phyloP scores from a whole-genome alignment of 2,113 vertebrate species.

The Hypocryptadius cinnamomeus region DNA sequence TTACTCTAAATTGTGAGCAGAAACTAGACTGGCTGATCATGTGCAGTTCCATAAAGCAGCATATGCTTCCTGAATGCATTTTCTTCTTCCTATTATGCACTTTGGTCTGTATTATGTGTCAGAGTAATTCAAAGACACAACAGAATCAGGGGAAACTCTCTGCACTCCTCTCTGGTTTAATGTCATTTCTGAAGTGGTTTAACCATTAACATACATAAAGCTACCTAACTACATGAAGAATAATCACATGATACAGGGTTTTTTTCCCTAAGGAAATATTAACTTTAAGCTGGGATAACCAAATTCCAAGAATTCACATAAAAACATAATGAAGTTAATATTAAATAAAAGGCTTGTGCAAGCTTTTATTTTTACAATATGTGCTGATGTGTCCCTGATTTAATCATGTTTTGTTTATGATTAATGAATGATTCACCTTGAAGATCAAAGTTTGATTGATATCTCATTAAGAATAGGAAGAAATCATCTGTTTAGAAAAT shows the following conservation, averaged over 20 bases:
- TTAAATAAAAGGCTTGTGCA: slow-evolving; percentile 72
- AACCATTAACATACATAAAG: slow-evolving; percentile 36
- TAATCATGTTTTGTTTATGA: slow-evolving; percentile 71
- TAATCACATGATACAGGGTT: slow-evolving; percentile 42
- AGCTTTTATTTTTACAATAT: slow-evolving; percentile 67
- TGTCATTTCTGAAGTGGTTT: slow-evolving; percentile 1
- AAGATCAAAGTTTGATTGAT: slow-evolving; percentile 78
- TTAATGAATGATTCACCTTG: slow-evolving; percentile 77
- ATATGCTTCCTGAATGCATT: neutral
- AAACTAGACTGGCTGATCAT: neutral
- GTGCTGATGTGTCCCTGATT: slow-evolving; percentile 63
- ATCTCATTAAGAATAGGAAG: slow-evolving; percentile 77
- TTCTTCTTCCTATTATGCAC: neutral
- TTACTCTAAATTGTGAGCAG: neutral
- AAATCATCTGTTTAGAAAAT: slow-evolving; percentile 59
- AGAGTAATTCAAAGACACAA: neutral
- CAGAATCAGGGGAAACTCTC: neutral
- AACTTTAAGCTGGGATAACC: slow-evolving; percentile 64
- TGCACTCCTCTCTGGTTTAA: neutral
- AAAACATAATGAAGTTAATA: slow-evolving; percentile 78
- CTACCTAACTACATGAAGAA: neutral
- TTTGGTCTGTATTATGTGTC: neutral
- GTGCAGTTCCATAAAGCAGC: neutral
- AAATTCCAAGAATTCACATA: slow-evolving; percentile 70
- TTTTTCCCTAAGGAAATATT: slow-evolving; percentile 66